phyloP scores from a whole-genome alignment of 2,888 invertebrate genomes.

The Rhingia campestris region DNA sequence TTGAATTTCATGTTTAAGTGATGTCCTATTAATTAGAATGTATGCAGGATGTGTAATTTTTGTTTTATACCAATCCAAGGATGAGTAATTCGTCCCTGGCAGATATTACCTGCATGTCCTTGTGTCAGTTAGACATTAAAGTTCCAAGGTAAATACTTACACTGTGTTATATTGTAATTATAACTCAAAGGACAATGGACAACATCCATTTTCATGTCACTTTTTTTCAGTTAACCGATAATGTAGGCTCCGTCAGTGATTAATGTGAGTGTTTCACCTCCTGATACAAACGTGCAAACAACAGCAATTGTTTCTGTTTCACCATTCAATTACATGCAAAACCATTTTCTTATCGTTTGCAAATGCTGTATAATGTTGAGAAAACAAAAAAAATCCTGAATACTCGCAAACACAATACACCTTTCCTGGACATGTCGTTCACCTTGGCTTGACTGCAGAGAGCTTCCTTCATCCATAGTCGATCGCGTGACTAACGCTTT shows the following conservation, averaged over 20 bases:
- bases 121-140: too few species aligned
- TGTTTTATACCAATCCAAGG: too few species aligned
- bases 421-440: conserved; percentile 30
- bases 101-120: too few species aligned
- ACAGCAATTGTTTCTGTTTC: neutral
- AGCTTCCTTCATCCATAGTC: conserved; percentile 15
- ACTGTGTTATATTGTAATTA: too few species aligned
- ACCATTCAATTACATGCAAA: neutral
- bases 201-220: neutral
- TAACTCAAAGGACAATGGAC: neutral
- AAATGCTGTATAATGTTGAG: neutral
- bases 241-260: neutral
- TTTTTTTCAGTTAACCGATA: neutral
- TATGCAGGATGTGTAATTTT: too few species aligned
- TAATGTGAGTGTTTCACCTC: conserved; percentile 6
- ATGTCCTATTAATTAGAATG: too few species aligned
- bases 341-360: neutral
- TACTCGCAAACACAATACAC: conserved; percentile 21
- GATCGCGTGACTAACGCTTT: conserved; percentile 51
- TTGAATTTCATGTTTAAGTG: too few species aligned
- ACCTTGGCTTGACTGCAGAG: conserved; percentile 24
- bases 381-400: neutral
- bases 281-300: neutral
- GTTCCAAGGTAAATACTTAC: too few species aligned
- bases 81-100: too few species aligned